phyloP scores from a whole-genome alignment of 1,140 invertebrate species.

The Vanessa tameamea region DNA sequence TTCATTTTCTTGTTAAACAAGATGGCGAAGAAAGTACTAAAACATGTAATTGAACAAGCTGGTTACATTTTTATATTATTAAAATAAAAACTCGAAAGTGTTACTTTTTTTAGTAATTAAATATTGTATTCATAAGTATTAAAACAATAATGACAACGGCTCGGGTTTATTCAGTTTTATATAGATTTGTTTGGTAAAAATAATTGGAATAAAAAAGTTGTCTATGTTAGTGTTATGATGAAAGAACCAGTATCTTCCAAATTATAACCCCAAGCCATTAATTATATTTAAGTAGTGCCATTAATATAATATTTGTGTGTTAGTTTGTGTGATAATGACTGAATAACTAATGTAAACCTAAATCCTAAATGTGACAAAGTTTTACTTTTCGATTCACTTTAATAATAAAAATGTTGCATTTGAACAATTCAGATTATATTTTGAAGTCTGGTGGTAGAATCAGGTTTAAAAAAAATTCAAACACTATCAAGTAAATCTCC shows the following conservation, averaged over 20 bases:
- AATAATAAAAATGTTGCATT: conserved; percentile 2
- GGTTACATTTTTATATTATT: neutral
- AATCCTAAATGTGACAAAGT: neutral
- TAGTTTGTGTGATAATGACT: conserved; percentile 27
- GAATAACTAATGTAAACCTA: conserved; percentile 5
- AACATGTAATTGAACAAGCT: neutral
- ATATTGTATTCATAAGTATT: conserved; percentile 4
- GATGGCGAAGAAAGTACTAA: neutral
- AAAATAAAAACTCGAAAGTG: neutral
- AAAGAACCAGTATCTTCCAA: conserved; percentile 42
- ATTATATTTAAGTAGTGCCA: conserved; percentile 42
- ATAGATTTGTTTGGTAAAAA: conserved; percentile 5
- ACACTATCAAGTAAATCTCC: too few species aligned
- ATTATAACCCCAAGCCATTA: conserved; percentile 43
- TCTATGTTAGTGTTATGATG: neutral
- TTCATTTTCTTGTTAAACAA: conserved; percentile 6
- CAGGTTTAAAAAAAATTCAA: too few species aligned
- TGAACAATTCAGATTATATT: neutral
- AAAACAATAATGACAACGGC: neutral
- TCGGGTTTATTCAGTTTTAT: conserved; percentile 16
- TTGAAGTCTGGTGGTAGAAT: neutral
- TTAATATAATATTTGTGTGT: conserved; percentile 28
- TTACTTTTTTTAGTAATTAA: neutral
- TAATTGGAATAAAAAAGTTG: neutral
- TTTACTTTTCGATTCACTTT: neutral